Evolutionary conservation across 2,888 invertebrate genomes (phyloP).

Genomic region (Neoascia interrupta): DNA sequence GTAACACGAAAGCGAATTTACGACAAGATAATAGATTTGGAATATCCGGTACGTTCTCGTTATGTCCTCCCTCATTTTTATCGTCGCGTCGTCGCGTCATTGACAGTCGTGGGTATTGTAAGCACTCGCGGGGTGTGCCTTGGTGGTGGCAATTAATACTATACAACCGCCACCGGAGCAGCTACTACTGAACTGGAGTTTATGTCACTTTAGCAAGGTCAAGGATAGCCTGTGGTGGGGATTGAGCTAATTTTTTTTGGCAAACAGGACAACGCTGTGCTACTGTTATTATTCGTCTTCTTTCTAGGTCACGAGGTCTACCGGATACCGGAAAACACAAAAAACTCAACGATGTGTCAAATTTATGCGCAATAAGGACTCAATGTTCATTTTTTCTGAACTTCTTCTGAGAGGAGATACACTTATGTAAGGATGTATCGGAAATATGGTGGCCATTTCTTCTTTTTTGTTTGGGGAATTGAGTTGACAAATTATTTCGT

Average conservation of each 20-base stretch:
- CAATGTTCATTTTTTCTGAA: background rate
- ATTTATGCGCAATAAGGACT: background rate
- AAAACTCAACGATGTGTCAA: background rate
- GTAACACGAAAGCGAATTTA: background rate
- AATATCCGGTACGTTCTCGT: constrained; percentile 12
- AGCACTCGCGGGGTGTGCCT: constrained; percentile 6
- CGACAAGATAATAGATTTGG: constrained; percentile 27
- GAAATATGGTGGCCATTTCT: too few species aligned
- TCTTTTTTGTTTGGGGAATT: too few species aligned
- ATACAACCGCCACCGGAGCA: background rate
- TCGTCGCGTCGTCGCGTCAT: constrained; percentile 13
- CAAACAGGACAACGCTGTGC: background rate
- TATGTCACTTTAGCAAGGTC: constrained; percentile 3
- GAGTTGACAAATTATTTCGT: too few species aligned
- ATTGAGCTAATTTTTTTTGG: constrained; percentile 16
- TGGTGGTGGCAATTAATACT: constrained; percentile 10
- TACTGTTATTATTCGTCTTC: too few species aligned
- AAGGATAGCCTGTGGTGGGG: constrained; percentile 15
- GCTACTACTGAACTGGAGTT: too few species aligned
- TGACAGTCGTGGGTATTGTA: constrained; percentile 3
- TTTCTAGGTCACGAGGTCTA: background rate
- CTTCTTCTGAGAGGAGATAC: too few species aligned
- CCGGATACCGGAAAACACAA: background rate
- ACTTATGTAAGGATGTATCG: too few species aligned
- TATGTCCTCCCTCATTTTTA: constrained; percentile 22